phyloP scores from a whole-genome alignment of 2,888 invertebrate species.

The Octodonta nipae region DNA sequence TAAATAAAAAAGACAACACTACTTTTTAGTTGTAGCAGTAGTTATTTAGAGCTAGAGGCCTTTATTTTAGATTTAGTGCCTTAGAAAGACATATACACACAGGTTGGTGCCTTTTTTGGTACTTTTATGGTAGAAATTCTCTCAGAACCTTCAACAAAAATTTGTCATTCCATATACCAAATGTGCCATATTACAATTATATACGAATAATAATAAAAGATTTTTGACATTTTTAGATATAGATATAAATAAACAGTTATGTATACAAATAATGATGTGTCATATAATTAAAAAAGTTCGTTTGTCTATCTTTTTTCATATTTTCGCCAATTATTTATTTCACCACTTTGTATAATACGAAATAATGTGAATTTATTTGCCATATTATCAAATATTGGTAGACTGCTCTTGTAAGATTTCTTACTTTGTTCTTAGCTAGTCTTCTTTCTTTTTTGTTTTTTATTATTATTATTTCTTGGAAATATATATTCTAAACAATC shows the following conservation, averaged over 20 bases:
- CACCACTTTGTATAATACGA: conserved; percentile 20
- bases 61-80: conserved; percentile 32
- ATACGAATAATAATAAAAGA: conserved; percentile 13
- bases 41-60: conserved; percentile 25
- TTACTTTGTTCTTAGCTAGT: conserved; percentile 28
- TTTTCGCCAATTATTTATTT: conserved; percentile 21
- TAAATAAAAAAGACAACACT: conserved; percentile 15
- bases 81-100: conserved; percentile 35
- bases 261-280: conserved; percentile 15
- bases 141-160: conserved; percentile 13
- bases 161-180: conserved; percentile 20
- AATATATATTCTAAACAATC: conserved; percentile 18
- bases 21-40: conserved; percentile 16
- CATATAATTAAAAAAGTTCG: too few relatives aligned
- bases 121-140: conserved; percentile 15
- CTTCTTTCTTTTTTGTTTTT: conserved; percentile 16
- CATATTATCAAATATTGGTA: conserved; percentile 24
- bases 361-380: conserved; percentile 30
- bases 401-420: conserved; percentile 11
- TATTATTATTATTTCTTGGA: conserved; percentile 14
- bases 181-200: conserved; percentile 22
- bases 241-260: conserved; percentile 15
- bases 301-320: conserved; percentile 15
- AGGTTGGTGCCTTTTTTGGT: conserved; percentile 26
- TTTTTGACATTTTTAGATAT: conserved; percentile 14